These are phyloP conservation scores for Pantala flavescens DNA, from an alignment of 1,140 invertebrate species.

Conservation along the genomic window DNA sequence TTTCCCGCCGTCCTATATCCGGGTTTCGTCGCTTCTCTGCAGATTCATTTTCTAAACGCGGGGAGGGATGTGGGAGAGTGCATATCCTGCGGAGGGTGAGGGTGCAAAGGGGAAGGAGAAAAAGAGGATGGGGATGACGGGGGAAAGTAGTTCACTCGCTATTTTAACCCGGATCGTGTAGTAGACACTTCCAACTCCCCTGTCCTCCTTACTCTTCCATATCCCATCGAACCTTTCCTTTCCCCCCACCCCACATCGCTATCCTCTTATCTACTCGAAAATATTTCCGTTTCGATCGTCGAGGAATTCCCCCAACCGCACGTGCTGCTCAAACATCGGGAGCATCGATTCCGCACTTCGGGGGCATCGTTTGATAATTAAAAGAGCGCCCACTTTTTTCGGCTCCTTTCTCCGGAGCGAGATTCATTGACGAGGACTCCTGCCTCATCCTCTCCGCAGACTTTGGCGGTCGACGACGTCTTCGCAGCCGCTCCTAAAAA, in stretches of 20 bases:
- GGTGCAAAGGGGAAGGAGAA: neutral
- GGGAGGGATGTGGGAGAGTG: neutral
- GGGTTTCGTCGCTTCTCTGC: neutral
- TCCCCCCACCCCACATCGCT: neutral
- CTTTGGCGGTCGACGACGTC: neutral
- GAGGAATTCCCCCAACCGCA: too few relatives aligned
- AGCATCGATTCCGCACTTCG: too few relatives aligned
- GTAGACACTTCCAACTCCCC: neutral
- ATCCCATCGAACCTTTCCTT: neutral
- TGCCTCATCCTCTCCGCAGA: neutral
- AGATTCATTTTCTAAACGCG: slow-evolving; percentile 7
- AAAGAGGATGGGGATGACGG: neutral
- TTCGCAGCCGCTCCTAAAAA: too few relatives aligned
- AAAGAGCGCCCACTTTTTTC: too few relatives aligned
- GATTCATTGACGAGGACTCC: neutral
- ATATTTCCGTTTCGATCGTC: too few relatives aligned
- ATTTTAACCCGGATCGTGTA: slow-evolving; percentile 1
- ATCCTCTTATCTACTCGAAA: too few relatives aligned
- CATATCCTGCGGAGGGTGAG: neutral
- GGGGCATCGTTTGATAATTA: too few relatives aligned
- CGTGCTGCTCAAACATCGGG: too few relatives aligned
- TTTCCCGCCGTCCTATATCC: neutral
- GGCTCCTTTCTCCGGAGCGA: too few relatives aligned
- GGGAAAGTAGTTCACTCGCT: slow-evolving; percentile 1
- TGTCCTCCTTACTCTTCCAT: neutral